Percentiles rank a stretch among this genome's conserved stretches.
Evolutionary conservation across 1,140 invertebrate genomes (phyloP).

Genomic region (Luehdorfia chinensis): DNA sequence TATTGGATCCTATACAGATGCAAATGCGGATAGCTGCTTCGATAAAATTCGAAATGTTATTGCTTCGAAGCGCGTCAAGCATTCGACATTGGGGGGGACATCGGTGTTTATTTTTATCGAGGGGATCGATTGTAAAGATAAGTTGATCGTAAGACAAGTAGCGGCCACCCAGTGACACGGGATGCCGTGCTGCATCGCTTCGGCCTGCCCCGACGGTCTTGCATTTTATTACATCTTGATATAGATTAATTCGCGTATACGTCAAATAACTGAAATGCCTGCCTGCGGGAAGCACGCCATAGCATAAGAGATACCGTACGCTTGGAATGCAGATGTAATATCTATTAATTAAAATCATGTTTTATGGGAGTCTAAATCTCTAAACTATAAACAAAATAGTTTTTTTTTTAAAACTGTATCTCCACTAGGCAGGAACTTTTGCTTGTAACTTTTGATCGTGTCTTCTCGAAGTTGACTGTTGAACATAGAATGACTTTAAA

Average conservation of each 20-base stretch:
- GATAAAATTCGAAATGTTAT: constrained; percentile 69
- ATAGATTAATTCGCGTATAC: constrained; percentile 63
- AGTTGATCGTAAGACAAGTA: constrained; percentile 74
- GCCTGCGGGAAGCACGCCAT: constrained; percentile 20
- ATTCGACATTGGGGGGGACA: constrained; percentile 43
- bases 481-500: too few relatives aligned
- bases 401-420: too few relatives aligned
- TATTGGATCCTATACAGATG: constrained; percentile 68
- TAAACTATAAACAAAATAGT: too few relatives aligned
- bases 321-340: constrained; percentile 34
- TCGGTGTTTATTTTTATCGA: constrained; percentile 66
- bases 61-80: constrained; percentile 61
- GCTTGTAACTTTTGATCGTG: too few relatives aligned
- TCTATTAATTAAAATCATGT: constrained; percentile 35
- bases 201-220: constrained; percentile 30
- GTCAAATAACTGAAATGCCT: constrained; percentile 62
- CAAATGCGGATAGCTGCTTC: constrained; percentile 58
- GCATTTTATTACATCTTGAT: constrained; percentile 72
- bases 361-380: too few relatives aligned
- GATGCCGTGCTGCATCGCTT: constrained; percentile 20
- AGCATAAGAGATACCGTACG: constrained; percentile 17
- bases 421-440: too few relatives aligned
- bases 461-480: too few relatives aligned
- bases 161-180: constrained; percentile 61
- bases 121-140: constrained; percentile 72